phyloP scores from a whole-genome alignment of 1,140 invertebrate genomes.

The Apocrypta bakeri region DNA sequence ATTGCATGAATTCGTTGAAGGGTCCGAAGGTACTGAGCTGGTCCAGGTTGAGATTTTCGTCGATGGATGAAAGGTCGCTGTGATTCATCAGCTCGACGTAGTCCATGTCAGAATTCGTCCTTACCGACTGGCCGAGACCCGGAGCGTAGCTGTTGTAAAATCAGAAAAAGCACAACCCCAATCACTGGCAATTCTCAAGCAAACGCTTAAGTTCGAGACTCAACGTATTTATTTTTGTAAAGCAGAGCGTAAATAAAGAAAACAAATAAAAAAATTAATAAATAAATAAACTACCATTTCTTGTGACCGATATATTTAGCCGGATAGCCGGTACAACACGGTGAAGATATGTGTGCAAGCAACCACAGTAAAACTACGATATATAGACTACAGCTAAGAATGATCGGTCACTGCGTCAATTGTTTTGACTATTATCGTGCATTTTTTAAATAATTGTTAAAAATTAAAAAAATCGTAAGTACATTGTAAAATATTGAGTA shows the following conservation, averaged over 20 bases:
- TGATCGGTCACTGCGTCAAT: conserved; percentile 44
- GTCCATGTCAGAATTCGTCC: conserved; percentile 69
- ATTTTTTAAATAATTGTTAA: neutral
- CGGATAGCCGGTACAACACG: conserved; percentile 73
- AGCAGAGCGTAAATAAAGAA: conserved; percentile 38
- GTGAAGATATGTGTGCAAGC: conserved; percentile 52
- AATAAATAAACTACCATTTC: conserved; percentile 34
- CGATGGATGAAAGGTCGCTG: conserved; percentile 67
- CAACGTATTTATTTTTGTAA: conserved; percentile 46
- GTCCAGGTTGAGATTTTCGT: conserved; percentile 72
- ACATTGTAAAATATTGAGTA: neutral
- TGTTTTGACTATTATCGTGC: conserved; percentile 7
- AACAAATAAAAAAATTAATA: conserved; percentile 37
- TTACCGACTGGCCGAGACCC: conserved; percentile 70
- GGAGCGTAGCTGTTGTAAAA: conserved; percentile 72
- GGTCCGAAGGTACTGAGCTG: conserved; percentile 63
- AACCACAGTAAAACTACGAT: conserved; percentile 55
- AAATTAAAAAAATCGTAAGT: neutral
- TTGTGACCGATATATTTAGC: conserved; percentile 67
- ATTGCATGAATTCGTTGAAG: conserved; percentile 69
- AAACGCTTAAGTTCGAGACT: conserved; percentile 13
- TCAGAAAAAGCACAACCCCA: conserved; percentile 72
- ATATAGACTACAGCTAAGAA: conserved; percentile 43
- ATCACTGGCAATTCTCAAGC: conserved; percentile 70
- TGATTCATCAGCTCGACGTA: conserved; percentile 69